These are phyloP conservation scores for Stegodyphus dumicola DNA, from an alignment of 1,140 invertebrate species.

Conservation along the genomic window DNA sequence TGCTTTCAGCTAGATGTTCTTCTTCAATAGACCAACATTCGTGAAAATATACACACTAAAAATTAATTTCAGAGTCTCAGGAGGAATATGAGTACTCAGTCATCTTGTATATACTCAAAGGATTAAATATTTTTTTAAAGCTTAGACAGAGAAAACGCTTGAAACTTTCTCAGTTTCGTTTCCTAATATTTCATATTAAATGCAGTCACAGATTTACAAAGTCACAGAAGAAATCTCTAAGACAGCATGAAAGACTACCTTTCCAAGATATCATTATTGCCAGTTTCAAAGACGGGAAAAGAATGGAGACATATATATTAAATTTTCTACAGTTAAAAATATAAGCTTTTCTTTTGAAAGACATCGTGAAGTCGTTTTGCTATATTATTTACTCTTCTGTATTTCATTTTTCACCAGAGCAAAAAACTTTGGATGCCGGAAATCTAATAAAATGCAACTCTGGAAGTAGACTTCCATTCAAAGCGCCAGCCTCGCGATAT, in stretches of 20 bases:
- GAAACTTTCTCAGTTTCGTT: no score
- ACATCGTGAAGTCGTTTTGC: not conserved
- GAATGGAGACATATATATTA: not conserved
- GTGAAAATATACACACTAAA: no score
- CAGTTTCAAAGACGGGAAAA: not conserved
- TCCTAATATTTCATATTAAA: no score
- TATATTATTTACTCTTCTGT: not conserved
- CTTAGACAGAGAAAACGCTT: no score
- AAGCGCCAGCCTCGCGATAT: not conserved
- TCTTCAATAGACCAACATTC: no score
- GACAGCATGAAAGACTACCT: not conserved
- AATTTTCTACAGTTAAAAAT: not conserved
- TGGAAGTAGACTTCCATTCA: conserved; percentile 17
- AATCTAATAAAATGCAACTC: conserved; percentile 44
- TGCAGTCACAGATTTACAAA: no score
- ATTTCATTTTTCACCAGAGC: conserved; percentile 4
- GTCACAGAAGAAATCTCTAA: not conserved
- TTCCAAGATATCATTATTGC: not conserved
- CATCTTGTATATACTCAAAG: no score
- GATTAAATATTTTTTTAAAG: no score
- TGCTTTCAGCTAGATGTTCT: no score
- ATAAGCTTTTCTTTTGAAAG: conserved; percentile 4
- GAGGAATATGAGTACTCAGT: no score
- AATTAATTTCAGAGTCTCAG: no score
- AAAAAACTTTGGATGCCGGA: conserved; percentile 15